Evolutionary conservation across 1,140 invertebrate species (phyloP).

Genomic region (Cotesia chilonis): DNA sequence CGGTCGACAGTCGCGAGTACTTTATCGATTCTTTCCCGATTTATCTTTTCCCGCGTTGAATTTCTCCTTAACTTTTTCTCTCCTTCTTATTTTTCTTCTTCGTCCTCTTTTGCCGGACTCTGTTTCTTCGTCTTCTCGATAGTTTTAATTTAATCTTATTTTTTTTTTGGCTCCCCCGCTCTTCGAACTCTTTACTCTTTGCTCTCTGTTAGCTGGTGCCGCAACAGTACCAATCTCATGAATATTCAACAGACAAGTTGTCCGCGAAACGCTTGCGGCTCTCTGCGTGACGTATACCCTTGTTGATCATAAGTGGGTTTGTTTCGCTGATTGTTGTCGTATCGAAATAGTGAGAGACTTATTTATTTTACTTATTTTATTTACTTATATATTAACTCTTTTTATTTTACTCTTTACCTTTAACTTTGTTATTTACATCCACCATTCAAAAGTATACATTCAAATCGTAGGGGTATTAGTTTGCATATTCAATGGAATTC

Average conservation of each 20-base stretch:
- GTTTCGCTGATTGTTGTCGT: conserved; percentile 61
- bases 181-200: neutral
- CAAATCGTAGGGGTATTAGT: neutral
- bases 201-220: conserved; percentile 4
- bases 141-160: neutral
- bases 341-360: conserved; percentile 19
- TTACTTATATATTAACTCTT: neutral
- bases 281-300: conserved; percentile 52
- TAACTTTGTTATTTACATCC: too few species aligned
- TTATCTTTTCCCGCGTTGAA: conserved; percentile 21
- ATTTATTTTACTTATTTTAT: conserved; percentile 1
- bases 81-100: neutral
- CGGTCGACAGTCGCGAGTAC: conserved; percentile 20
- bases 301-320: conserved; percentile 62
- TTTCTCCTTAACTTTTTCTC: conserved; percentile 29
- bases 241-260: conserved; percentile 59
- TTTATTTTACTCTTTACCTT: too few species aligned
- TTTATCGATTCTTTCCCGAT: conserved; percentile 31
- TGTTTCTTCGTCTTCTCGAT: neutral
- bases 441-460: neutral
- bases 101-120: conserved; percentile 12
- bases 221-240: conserved; percentile 47
- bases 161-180: conserved; percentile 10
- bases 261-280: conserved; percentile 46
- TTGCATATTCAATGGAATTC: neutral